These are phyloP conservation scores for Hippocampus mohnikei DNA, from an alignment of 2,113 vertebrate genomes.

Conservation along the genomic window DNA sequence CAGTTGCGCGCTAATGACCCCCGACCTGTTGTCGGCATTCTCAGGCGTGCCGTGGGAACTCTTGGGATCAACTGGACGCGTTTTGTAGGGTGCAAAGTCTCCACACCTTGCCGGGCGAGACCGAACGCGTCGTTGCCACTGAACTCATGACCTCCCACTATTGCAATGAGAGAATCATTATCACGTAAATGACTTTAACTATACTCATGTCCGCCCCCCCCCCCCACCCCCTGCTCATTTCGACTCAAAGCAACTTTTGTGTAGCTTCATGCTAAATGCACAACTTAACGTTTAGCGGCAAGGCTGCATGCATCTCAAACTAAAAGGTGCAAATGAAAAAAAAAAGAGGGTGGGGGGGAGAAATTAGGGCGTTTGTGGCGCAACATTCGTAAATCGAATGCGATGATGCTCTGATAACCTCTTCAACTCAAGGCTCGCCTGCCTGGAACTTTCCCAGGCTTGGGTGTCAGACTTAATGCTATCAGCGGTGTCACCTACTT, in stretches of 20 bases:
- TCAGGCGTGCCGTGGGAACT: slow-evolving; percentile 32
- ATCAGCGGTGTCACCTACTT: slow-evolving; percentile 37
- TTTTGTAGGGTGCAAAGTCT: slow-evolving; percentile 46
- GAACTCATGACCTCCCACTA: slow-evolving; percentile 13
- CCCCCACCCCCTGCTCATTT: neutral
- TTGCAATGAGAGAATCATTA: neutral
- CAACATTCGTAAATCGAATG: neutral
- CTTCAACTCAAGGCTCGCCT: slow-evolving; percentile 14
- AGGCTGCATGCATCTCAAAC: neutral
- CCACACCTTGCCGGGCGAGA: slow-evolving; percentile 26
- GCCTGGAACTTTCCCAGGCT: slow-evolving; percentile 47
- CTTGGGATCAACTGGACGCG: slow-evolving; percentile 23
- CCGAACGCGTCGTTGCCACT: slow-evolving; percentile 6
- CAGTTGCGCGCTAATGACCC: neutral
- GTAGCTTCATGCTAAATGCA: neutral
- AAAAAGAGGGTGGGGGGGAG: no score
- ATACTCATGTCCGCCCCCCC: no score
- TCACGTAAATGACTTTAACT: neutral
- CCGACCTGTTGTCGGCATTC: slow-evolving; percentile 30
- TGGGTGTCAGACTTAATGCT: slow-evolving; percentile 36
- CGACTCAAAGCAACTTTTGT: neutral
- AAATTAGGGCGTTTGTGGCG: neutral
- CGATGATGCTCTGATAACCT: slow-evolving; percentile 24
- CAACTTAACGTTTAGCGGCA: neutral
- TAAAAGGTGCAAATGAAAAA: neutral